Evolutionary conservation across 2,888 invertebrate genomes (phyloP), one percentile per base, ranked within the genome.

Genomic region (Halocaridina rubra): DNA sequence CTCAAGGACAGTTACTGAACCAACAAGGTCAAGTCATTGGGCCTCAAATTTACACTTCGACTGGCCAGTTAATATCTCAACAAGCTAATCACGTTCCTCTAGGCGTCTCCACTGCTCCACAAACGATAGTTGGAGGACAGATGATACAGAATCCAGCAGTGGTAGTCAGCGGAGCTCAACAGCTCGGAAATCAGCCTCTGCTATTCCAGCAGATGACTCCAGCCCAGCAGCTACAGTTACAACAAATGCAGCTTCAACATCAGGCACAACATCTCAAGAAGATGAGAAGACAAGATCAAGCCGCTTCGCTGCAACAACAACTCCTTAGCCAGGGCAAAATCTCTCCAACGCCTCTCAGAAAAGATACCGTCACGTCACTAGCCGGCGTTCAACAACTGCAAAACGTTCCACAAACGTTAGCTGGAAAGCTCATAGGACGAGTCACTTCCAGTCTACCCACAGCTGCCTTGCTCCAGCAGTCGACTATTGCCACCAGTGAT

Each of bases 201-300:
- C 78, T 81, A n/a, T 80, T 86, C 79, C 86, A 86, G 80, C 82
- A 86, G 30, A 82, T 86, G 86, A 86, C 86, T 3, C 86, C 80
- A 19, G 82, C 86, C 22, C 86, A 86, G 72, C 86, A 86, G 76
- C 78, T 89, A 87, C 90, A 90, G 86, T 89, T 90, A 84, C 90
- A 90, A 75, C 90, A 90, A 88, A 91, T 91, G 91, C 91, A 91
- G 81, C 89, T 91, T 64, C 91, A 91, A 87, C 91, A 91, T 86
- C 91, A 91, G 89, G 90, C 91, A 84, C 91, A 91, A 84, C 91
- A 91, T 86, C 88, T 91, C 81, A 91, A 91, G 89, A 91, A 91
- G 89, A 90, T 90, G 85, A 89, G 91, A 80, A 89, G 91, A 3
- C 82, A 85, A 71, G 88, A 88, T 76, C 86, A 86, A 29, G 86